A percentile compares a stretch with the other conserved stretches of the same genome.
phyloP scores from a whole-genome alignment of 1,140 invertebrate species.

The Doryteuthis pealeii region DNA sequence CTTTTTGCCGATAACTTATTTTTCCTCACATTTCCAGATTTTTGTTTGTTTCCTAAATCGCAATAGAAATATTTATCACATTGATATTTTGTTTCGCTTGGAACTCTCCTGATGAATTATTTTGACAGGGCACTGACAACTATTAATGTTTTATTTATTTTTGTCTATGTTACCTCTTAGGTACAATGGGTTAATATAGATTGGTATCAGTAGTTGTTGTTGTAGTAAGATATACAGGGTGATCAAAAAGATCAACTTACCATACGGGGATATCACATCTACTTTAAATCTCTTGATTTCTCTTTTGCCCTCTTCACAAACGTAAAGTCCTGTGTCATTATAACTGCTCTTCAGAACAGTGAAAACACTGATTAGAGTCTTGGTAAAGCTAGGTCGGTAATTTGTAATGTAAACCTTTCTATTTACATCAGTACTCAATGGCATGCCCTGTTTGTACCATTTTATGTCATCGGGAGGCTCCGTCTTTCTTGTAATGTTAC shows the following conservation, averaged over 20 bases:
- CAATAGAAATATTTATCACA: too few relatives aligned
- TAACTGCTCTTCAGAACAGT: slow-evolving; percentile 5
- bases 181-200: too few relatives aligned
- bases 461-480: not conserved
- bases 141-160: too few relatives aligned
- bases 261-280: not conserved
- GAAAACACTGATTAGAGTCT: slow-evolving; percentile 13
- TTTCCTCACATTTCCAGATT: too few relatives aligned
- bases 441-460: slow-evolving; percentile 6
- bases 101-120: too few relatives aligned
- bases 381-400: not conserved
- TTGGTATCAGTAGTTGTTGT: too few relatives aligned
- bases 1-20: too few relatives aligned
- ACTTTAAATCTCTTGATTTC: slow-evolving; percentile 12
- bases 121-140: too few relatives aligned
- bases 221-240: too few relatives aligned
- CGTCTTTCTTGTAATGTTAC: slow-evolving; percentile 6
- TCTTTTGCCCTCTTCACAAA: not conserved
- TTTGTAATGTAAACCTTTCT: slow-evolving; percentile 13
- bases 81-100: too few relatives aligned
- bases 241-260: slow-evolving; percentile 6
- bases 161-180: too few relatives aligned
- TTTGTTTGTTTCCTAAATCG: too few relatives aligned
- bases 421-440: not conserved
- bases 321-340: slow-evolving; percentile 9